Percentiles rank a stretch among this genome's conserved stretches.
phyloP scores from a whole-genome alignment of 2,113 vertebrate species.

The Dendropsophus ebraccatus region DNA sequence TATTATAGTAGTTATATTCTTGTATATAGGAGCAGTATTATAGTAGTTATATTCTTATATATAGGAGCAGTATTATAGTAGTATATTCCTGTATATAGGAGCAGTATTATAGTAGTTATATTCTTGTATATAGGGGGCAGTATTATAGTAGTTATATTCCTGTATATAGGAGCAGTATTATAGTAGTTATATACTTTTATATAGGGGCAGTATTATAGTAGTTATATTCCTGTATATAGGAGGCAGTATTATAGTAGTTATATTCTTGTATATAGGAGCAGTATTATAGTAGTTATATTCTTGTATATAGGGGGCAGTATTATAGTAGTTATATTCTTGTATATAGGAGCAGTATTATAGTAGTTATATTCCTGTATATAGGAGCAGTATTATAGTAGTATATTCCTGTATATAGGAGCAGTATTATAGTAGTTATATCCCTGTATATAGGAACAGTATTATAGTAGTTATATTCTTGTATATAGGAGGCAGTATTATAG shows the following conservation, averaged over 20 bases:
- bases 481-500: background rate
- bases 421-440: constrained; percentile 16
- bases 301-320: background rate
- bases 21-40: too few species aligned
- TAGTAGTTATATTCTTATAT: background rate
- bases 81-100: background rate
- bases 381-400: constrained; percentile 1
- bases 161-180: too few species aligned
- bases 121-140: background rate
- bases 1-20: background rate
- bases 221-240: background rate
- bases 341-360: background rate
- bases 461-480: constrained; percentile 2
- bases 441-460: background rate
- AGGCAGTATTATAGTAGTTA: background rate
- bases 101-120: too few species aligned
- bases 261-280: background rate
- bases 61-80: too few species aligned
- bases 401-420: background rate
- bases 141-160: background rate
- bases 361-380: background rate
- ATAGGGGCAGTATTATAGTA: too few species aligned
- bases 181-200: too few species aligned
- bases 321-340: background rate
- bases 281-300: constrained; percentile 18